Conservation (phyloP, 35 echinoderm and acorn worm genomes). For the Ophioderma brevispina region DNA sequence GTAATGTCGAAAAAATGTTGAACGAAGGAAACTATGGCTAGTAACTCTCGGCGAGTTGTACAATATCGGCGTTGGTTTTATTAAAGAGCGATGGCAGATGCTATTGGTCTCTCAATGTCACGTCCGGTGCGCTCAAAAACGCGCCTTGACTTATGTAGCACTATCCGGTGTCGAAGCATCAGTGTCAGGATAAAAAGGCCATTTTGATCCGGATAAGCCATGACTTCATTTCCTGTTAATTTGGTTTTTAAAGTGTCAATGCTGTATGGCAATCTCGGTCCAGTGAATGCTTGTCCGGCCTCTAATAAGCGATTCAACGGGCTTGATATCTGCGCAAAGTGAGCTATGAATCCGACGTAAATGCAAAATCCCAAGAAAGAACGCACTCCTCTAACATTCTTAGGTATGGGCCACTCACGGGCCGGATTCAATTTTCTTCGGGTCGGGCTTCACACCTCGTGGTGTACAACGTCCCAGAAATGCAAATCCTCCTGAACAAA, state of each 20-base stretch:
- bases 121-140: constrained; percentile 23
- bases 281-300: constrained; percentile 43
- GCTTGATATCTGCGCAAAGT: constrained; percentile 36
- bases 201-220: constrained; percentile 34
- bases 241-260: constrained; percentile 18
- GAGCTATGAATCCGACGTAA: constrained; percentile 43
- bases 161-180: constrained; percentile 71
- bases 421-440: constrained; percentile 26
- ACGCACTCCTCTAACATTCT: constrained; percentile 19
- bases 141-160: constrained; percentile 51
- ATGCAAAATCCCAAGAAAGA: constrained; percentile 55
- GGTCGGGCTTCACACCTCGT: constrained; percentile 28
- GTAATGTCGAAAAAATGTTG: too few relatives aligned
- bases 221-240: constrained; percentile 1
- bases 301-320: constrained; percentile 46
- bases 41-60: too few relatives aligned
- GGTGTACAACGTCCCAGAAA: constrained; percentile 42
- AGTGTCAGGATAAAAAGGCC: constrained; percentile 59
- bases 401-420: constrained; percentile 14
- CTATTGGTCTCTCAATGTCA: constrained; percentile 53
- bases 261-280: constrained; percentile 32
- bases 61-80: too few relatives aligned
- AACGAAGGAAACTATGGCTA: too few relatives aligned
- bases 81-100: constrained; percentile 39
- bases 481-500: constrained; percentile 21